Conservation (phyloP, 2,797 vertebrate genomes). For the Manis crassicaudata region DNA sequence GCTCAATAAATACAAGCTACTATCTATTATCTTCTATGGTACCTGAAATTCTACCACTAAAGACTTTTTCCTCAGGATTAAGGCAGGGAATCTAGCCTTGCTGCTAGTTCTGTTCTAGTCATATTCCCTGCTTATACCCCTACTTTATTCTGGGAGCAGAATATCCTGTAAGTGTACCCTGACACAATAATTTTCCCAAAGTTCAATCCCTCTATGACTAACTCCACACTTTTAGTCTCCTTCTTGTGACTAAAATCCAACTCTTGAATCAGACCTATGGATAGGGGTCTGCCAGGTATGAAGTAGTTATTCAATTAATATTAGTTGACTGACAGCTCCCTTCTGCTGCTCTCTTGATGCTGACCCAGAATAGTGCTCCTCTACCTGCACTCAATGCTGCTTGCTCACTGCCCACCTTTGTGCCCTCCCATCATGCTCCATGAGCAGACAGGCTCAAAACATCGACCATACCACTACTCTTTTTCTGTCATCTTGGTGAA, state of each 20-base stretch:
- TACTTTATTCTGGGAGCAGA: not conserved
- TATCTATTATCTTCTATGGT: not conserved
- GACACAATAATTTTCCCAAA: not conserved
- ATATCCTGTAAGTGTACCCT: not conserved
- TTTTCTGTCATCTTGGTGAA: not conserved
- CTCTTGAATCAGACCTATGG: not conserved
- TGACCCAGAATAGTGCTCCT: not conserved
- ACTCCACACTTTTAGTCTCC: not conserved
- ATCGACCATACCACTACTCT: not conserved
- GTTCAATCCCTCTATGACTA: not conserved
- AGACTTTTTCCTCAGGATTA: not conserved
- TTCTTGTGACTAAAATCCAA: not conserved
- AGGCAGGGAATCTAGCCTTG: not conserved
- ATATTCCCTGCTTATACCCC: not conserved
- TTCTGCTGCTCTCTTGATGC: not conserved
- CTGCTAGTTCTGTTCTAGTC: not conserved
- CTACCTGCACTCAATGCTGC: not conserved
- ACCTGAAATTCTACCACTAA: not conserved
- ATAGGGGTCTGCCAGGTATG: not conserved
- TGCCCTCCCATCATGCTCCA: not conserved
- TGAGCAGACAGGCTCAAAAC: not conserved
- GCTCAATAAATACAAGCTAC: not conserved
- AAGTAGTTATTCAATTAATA: not conserved
- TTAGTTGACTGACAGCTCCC: not conserved
- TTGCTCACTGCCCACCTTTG: not conserved